These are phyloP conservation scores for Boulengerochromis microlepis DNA, from an alignment of 2,113 vertebrate genomes.

Conservation along the genomic window DNA sequence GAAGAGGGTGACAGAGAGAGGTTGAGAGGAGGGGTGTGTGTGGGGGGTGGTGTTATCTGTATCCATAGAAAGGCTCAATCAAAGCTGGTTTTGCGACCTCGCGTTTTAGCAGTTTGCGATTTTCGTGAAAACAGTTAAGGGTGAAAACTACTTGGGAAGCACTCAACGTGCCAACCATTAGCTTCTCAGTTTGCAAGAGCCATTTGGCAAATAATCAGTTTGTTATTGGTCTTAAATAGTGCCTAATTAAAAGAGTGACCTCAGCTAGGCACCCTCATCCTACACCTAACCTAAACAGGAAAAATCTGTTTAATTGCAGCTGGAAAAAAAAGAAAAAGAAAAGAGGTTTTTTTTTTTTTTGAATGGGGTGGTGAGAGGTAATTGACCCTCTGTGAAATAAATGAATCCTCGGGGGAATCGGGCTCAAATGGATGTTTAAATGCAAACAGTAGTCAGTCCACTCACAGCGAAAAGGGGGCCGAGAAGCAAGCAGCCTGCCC, in stretches of 20 bases:
- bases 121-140: background rate
- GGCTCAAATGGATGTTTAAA: conserved; percentile 91
- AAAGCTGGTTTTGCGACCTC: conserved; percentile 34
- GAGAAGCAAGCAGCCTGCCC: conserved; percentile 46
- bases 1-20: background rate
- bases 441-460: conserved; percentile 86
- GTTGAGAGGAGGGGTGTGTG: background rate
- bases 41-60: background rate
- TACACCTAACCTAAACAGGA: conserved; percentile 96
- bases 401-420: conserved; percentile 87
- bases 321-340: background rate
- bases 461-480: conserved; percentile 66
- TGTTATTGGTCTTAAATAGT: conserved; percentile 90
- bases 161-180: conserved; percentile 8
- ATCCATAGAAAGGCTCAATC: conserved; percentile 50
- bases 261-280: conserved; percentile 80
- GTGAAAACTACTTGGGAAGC: background rate
- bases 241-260: conserved; percentile 92
- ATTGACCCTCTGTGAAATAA: conserved; percentile 92
- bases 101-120: background rate
- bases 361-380: conserved; percentile 74
- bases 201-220: conserved; percentile 87
- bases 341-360: conserved; percentile 40
- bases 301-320: conserved; percentile 92
- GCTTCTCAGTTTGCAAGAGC: conserved; percentile 56